phyloP scores from a whole-genome alignment of 2,113 vertebrate species.

The Coturnix japonica region DNA sequence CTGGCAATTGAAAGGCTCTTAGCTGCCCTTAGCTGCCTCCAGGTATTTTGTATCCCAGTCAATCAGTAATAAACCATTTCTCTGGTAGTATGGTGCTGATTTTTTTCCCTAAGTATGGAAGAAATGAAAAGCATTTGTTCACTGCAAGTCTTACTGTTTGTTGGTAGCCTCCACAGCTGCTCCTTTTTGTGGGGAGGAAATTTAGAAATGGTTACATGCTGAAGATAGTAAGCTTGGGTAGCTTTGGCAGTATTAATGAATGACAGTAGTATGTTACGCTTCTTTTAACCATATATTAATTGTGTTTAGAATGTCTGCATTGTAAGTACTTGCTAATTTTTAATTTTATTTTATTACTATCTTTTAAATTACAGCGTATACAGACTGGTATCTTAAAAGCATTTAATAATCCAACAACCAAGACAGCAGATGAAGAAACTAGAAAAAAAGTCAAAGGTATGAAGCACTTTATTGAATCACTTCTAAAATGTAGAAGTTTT shows the following conservation, averaged over 20 bases:
- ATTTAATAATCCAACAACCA: constrained; percentile 97
- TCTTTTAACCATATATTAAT: not conserved
- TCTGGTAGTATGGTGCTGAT: not conserved
- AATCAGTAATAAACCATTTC: not conserved
- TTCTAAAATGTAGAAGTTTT: not conserved
- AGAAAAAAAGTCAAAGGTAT: constrained; percentile 97
- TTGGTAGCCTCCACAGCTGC: not conserved
- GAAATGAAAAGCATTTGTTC: not conserved
- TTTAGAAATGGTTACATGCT: not conserved
- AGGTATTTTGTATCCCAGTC: not conserved
- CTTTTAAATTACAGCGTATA: constrained; percentile 83
- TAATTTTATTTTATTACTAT: not conserved
- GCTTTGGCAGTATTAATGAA: not conserved
- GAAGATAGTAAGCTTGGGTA: not conserved
- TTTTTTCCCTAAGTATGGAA: not conserved
- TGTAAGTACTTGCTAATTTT: not conserved
- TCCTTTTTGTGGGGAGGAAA: not conserved
- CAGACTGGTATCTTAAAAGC: constrained; percentile 95
- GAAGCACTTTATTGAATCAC: constrained; percentile 17
- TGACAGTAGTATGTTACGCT: not conserved
- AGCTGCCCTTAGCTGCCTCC: not conserved
- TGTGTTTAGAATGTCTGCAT: not conserved
- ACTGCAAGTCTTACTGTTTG: not conserved
- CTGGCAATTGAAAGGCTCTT: not conserved
- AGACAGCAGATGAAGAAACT: constrained; percentile 95